phyloP scores from a whole-genome alignment of 2,113 vertebrate species.

The Paradisaea rubra region DNA sequence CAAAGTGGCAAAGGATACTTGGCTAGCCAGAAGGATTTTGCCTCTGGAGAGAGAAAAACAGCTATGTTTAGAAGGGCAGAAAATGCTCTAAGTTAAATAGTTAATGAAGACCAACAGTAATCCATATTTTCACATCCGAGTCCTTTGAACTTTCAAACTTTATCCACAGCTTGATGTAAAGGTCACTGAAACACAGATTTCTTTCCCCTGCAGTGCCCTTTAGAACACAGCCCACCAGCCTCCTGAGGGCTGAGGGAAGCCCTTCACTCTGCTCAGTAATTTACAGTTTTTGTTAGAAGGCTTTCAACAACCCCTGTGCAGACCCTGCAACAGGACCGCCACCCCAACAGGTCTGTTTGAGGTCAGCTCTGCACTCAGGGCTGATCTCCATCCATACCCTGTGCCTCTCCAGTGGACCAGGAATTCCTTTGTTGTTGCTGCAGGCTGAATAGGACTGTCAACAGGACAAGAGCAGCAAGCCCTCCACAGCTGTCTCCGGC shows the following conservation, averaged over 20 bases:
- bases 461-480: background rate
- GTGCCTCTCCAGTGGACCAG: background rate
- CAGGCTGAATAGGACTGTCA: background rate
- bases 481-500: background rate
- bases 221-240: background rate
- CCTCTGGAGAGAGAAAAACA: background rate
- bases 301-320: background rate
- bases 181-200: background rate
- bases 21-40: background rate
- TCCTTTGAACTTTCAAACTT: background rate
- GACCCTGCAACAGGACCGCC: background rate
- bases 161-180: background rate
- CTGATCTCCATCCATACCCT: background rate
- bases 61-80: background rate
- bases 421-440: background rate
- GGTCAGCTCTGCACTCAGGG: background rate
- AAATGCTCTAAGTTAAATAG: background rate
- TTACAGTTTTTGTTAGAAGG: background rate
- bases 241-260: background rate
- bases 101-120: background rate
- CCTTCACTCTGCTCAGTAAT: background rate
- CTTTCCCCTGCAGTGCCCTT: background rate
- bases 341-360: rapidly evolving
- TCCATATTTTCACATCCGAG: background rate
- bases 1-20: background rate